Evolutionary conservation across 1,140 invertebrate species (phyloP).

Genomic region (Drosophila ironensis): DNA sequence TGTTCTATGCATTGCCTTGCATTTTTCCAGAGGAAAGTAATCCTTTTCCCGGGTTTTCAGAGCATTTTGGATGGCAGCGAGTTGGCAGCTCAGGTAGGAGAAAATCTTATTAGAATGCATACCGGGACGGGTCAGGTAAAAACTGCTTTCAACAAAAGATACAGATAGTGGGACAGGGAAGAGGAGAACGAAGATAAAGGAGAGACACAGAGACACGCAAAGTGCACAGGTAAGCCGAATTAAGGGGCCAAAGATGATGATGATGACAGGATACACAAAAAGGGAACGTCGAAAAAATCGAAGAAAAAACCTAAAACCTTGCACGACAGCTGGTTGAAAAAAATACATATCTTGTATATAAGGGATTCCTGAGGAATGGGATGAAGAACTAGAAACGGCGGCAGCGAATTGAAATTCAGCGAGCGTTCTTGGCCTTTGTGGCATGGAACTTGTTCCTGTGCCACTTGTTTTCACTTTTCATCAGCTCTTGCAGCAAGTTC

Average conservation of each 20-base stretch:
- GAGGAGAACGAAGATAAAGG: conserved; percentile 1
- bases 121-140: conserved; percentile 56
- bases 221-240: conserved; percentile 67
- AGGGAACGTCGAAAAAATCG: conserved; percentile 9
- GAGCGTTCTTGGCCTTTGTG: conserved; percentile 28
- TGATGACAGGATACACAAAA: conserved; percentile 65
- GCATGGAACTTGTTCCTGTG: conserved; percentile 1
- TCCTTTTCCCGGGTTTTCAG: too few relatives aligned
- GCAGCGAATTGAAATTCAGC: conserved; percentile 56
- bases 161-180: conserved; percentile 3
- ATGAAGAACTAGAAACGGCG: conserved; percentile 1
- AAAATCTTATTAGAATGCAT: conserved; percentile 77
- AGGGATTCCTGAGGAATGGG: conserved; percentile 16
- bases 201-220: conserved; percentile 33
- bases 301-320: conserved; percentile 17
- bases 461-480: conserved; percentile 26
- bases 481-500: too few relatives aligned
- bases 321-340: conserved; percentile 37
- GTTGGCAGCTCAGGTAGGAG: conserved; percentile 30
- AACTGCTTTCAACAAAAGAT: conserved; percentile 12
- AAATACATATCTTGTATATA: background rate
- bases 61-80: conserved; percentile 39
- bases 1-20: conserved; percentile 8
- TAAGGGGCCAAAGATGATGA: conserved; percentile 38
- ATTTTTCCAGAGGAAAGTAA: background rate